Evolutionary conservation across 1,140 invertebrate species (phyloP).

Genomic region (Dolichoris vasculosae): DNA sequence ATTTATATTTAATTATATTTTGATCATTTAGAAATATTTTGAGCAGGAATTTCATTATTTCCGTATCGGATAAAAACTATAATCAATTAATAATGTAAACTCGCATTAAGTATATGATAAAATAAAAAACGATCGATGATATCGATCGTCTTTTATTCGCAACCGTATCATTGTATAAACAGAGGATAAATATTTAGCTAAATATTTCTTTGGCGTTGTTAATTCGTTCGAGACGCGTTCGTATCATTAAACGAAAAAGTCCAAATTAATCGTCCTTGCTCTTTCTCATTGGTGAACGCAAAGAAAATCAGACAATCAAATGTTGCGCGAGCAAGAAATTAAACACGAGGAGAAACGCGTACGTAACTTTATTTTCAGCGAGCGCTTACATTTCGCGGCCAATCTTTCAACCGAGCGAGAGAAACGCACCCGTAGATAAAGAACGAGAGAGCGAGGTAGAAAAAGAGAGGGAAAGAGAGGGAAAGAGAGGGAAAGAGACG

Average conservation of each 20-base stretch:
- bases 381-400: neutral
- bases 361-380: conserved; percentile 10
- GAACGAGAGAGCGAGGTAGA: neutral
- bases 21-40: too few species aligned
- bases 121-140: too few species aligned
- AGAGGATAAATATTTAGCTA: too few species aligned
- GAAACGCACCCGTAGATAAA: neutral
- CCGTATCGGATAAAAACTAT: too few species aligned
- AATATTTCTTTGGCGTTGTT: too few species aligned
- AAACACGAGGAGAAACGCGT: neutral
- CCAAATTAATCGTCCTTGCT: neutral
- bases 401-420: neutral
- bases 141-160: too few species aligned
- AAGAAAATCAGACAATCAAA: neutral
- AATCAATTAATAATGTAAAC: too few species aligned
- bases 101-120: too few species aligned
- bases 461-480: neutral
- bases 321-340: neutral
- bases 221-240: neutral
- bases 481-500: neutral
- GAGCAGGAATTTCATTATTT: too few species aligned
- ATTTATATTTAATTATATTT: too few species aligned
- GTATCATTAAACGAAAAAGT: neutral
- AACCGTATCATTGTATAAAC: too few species aligned
- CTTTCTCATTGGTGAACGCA: neutral